Evolutionary conservation across 2,888 invertebrate species (phyloP), one percentile per base, ranked within the genome.

Genomic region (Drosophila antonietae): DNA sequence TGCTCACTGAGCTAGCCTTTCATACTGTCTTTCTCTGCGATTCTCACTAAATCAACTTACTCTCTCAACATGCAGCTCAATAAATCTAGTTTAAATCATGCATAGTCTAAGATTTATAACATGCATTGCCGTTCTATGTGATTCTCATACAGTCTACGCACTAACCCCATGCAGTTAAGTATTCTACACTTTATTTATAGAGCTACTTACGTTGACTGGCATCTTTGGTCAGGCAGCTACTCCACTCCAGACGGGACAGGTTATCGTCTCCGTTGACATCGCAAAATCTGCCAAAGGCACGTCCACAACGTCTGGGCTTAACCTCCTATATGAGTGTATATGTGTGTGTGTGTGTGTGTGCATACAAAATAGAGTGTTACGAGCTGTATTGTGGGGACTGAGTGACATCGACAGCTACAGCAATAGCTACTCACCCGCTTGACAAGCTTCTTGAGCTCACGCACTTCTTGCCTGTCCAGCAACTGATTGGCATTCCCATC

Each of bases 271-370:
- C 94, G 93, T 98, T 95, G 61, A 95, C 94, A 93, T 98, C 98
- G 93, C 98, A 98, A 84, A 96, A 96, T 80, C 96, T 95, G 23
- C 97, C 96, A 94, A 98, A 98, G 44, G 96, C 95, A 88, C 97
- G 96, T 53, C 98, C 97, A 93, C 98, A 98, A 59, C 96, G 95
- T 92, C 96, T 96, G 44, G 98, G 98, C 90, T 96, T 96, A 61
- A 98, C 97, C 72, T 96, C 96, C 95, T 78, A 59, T 47, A 53
- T 47, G 47, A 46, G 31, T 37, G 20, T 23, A 20, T 2, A 37
- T 52, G 52, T 51, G 33, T 33, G 55, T 53, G 64, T 64, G 52
- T 37, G 52, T 37, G 58, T 65, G 55, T 53, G 31, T 59, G 67
- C 73, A 82, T 82, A 82, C 72, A 68, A 80, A 71, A 23, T 60